A percentile compares a stretch with the other conserved stretches of the same genome.
Evolutionary conservation across 2,113 vertebrate genomes (phyloP).

Genomic region (Zapus hudsonius): DNA sequence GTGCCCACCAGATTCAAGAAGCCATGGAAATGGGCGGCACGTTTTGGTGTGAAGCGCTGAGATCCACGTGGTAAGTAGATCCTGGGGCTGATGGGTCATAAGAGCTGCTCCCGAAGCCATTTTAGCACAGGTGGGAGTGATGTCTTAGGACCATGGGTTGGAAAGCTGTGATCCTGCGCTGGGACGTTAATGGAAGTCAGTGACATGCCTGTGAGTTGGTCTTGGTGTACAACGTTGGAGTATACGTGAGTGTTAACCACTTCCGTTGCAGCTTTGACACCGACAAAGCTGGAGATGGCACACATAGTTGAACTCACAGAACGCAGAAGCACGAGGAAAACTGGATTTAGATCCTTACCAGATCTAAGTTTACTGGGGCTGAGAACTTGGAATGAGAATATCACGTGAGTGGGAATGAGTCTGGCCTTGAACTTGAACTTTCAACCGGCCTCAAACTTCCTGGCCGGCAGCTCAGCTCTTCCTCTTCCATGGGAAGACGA

Average conservation of each 20-base stretch:
- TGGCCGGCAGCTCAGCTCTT: too few relatives aligned
- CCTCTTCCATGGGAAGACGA: fast-evolving
- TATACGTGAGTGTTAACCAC: too few relatives aligned
- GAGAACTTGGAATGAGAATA: neutral
- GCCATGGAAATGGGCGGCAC: neutral
- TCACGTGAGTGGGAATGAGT: too few relatives aligned
- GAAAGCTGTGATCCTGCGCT: neutral
- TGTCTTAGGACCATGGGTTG: too few relatives aligned
- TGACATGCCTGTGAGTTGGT: too few relatives aligned
- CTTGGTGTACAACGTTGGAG: too few relatives aligned
- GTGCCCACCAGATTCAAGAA: neutral
- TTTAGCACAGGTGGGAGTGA: neutral
- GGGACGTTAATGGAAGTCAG: too few relatives aligned
- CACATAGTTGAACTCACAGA: too few relatives aligned
- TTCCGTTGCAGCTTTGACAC: neutral
- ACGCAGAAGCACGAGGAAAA: neutral
- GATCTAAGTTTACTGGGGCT: too few relatives aligned
- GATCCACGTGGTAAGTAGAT: neutral
- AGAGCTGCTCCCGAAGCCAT: too few relatives aligned
- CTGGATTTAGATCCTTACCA: neutral
- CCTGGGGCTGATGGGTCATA: too few relatives aligned
- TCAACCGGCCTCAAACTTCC: too few relatives aligned
- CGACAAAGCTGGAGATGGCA: neutral
- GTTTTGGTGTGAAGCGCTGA: neutral
- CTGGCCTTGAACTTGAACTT: neutral